phyloP scores from a whole-genome alignment of 2,797 vertebrate species.

The Sebastes steindachneri region DNA sequence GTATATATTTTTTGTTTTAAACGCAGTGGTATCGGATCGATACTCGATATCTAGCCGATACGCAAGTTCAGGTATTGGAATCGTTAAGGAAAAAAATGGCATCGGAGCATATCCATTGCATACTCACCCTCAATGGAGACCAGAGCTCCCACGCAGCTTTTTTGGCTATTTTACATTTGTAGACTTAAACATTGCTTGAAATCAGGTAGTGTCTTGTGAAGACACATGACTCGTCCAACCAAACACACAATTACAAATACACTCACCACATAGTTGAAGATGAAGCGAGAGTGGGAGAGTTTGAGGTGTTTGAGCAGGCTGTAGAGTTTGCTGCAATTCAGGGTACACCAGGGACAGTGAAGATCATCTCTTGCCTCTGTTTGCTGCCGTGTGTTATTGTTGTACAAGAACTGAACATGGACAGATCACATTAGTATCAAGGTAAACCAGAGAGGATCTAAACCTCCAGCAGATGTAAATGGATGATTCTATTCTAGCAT shows the following conservation, averaged over 20 bases:
- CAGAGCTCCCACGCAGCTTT: neutral
- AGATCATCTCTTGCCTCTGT: conserved; percentile 97
- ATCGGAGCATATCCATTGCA: too few species aligned
- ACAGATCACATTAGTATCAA: conserved; percentile 21
- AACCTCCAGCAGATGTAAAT: neutral
- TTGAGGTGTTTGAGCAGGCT: conserved; percentile 99
- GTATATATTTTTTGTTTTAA: too few species aligned
- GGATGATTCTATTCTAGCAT: neutral
- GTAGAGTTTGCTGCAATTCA: conserved; percentile 98
- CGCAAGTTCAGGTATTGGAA: neutral
- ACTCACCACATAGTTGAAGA: conserved; percentile 96
- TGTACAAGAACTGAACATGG: conserved; percentile 91
- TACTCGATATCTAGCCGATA: too few species aligned
- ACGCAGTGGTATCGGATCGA: too few species aligned
- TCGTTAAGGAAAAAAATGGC: neutral
- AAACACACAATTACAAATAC: too few species aligned
- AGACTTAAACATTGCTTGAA: neutral
- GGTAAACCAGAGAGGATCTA: neutral
- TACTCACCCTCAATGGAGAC: neutral
- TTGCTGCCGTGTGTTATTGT: conserved; percentile 98
- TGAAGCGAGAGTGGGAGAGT: conserved; percentile 98
- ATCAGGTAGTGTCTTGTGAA: neutral
- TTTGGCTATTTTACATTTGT: neutral
- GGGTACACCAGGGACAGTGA: conserved; percentile 98
- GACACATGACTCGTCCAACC: neutral